Conservation (phyloP, 2,113 vertebrate species). For the Micronycteris hirsuta region DNA sequence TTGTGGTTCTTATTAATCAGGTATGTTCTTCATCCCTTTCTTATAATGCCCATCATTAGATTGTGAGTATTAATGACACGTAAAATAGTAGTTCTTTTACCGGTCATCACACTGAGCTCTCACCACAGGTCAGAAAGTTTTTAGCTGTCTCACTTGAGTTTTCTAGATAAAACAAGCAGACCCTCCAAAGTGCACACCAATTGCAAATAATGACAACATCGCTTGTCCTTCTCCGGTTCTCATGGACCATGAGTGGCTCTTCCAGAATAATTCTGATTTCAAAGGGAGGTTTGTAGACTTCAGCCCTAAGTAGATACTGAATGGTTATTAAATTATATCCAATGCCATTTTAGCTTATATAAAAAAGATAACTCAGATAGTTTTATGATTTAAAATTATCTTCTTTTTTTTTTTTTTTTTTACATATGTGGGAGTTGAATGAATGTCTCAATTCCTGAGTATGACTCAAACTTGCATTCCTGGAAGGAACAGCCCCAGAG, state of each 20-base stretch:
- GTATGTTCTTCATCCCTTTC: not conserved
- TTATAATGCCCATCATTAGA: not conserved
- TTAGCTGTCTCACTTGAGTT: not conserved
- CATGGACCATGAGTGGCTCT: not conserved
- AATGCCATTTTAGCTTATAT: not conserved
- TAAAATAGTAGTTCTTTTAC: not conserved
- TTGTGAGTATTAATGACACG: not conserved
- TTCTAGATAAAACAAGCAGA: not conserved
- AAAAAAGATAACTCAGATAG: not conserved
- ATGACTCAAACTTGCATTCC: not conserved
- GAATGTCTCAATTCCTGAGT: not conserved
- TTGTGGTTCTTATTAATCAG: not conserved
- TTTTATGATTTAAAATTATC: not conserved
- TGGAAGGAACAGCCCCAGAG: not conserved
- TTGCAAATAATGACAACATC: not conserved
- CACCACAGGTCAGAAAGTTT: not conserved
- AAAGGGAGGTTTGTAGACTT: not conserved
- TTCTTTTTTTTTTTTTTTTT: not conserved
- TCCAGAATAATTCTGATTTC: not conserved
- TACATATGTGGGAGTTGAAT: not conserved
- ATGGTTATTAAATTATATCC: not conserved
- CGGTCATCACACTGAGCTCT: not conserved
- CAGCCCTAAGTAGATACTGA: not conserved
- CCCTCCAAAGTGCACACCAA: not conserved
- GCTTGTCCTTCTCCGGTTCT: not conserved